These are phyloP conservation scores for Loxodonta africana DNA, from an alignment of 2,113 vertebrate species.

Conservation along the genomic window DNA sequence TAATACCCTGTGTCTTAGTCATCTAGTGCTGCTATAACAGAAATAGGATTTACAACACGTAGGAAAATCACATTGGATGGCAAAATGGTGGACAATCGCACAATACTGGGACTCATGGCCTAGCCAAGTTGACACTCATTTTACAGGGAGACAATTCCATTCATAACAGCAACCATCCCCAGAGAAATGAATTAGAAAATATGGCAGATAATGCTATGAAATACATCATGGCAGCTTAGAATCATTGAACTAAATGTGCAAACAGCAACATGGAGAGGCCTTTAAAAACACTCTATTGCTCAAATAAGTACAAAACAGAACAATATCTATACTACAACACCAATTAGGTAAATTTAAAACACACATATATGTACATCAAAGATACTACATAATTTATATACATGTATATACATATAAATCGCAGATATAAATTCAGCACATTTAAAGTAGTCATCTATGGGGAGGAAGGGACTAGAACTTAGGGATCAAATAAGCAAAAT, in stretches of 20 bases:
- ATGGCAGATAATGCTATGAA: background rate
- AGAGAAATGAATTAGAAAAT: background rate
- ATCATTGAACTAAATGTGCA: background rate
- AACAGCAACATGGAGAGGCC: background rate
- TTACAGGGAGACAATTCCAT: no score
- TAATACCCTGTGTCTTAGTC: no score
- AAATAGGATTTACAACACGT: no score
- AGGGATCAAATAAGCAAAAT: background rate
- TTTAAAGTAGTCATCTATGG: background rate
- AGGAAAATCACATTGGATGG: no score
- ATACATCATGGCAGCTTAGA: accelerated
- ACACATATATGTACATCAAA: no score
- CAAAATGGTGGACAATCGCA: no score
- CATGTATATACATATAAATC: background rate
- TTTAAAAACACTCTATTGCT: background rate
- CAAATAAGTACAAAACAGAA: background rate
- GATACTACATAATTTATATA: background rate
- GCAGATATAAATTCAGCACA: background rate
- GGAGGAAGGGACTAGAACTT: background rate
- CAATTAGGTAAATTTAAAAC: background rate
- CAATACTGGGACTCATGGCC: no score
- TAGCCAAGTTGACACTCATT: no score
- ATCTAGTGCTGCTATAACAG: no score
- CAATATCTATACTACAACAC: background rate
- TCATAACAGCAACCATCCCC: background rate